A percentile compares a stretch with the other conserved stretches of the same genome.
Conservation (phyloP, 1,140 invertebrate genomes). For the Atta texana region DNA sequence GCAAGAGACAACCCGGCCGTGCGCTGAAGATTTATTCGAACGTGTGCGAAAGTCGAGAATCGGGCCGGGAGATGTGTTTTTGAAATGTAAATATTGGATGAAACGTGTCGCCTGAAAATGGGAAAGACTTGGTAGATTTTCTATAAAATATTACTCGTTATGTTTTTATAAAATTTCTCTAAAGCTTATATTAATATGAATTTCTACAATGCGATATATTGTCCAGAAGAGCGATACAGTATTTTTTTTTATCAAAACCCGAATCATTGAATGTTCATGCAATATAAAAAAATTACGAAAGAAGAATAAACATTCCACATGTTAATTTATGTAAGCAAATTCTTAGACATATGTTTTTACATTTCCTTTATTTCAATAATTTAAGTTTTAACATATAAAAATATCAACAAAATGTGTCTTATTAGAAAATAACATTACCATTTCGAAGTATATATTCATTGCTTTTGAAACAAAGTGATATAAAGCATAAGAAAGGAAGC, state of each 20-base stretch:
- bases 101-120: not conserved
- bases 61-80: slow-evolving; percentile 24
- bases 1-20: slow-evolving; percentile 34
- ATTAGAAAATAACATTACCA: not conserved
- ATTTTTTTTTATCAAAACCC: not conserved
- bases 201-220: not conserved
- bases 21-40: slow-evolving; percentile 51
- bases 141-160: not conserved
- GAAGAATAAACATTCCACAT: not conserved
- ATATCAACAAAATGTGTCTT: not conserved
- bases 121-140: not conserved
- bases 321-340: not conserved
- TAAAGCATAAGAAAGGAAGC: not conserved
- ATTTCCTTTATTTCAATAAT: not conserved
- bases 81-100: slow-evolving; percentile 55
- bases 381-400: not conserved
- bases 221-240: not conserved
- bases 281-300: not conserved
- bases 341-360: not conserved
- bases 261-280: not conserved
- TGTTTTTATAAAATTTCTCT: slow-evolving; percentile 13
- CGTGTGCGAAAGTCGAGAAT: slow-evolving; percentile 21
- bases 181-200: not conserved
- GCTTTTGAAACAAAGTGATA: not conserved
- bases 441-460: not conserved